A percentile compares a stretch with the other conserved stretches of the same genome.
Conservation (phyloP, 2,888 invertebrate genomes). For the Xanthia icteritia region DNA sequence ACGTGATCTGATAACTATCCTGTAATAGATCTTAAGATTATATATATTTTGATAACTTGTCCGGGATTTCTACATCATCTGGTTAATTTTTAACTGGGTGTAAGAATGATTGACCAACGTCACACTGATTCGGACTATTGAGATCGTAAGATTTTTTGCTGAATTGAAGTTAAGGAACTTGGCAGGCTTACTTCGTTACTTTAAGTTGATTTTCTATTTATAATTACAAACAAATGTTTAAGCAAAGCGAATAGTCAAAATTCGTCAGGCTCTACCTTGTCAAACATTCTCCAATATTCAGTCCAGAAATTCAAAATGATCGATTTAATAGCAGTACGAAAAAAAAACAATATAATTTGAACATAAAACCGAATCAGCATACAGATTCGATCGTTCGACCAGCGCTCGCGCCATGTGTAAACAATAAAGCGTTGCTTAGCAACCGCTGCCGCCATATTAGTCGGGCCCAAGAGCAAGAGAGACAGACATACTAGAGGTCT, state of each 20-base stretch:
- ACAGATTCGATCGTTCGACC: slow-evolving; percentile 74
- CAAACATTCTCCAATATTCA: neutral
- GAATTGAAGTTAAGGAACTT: neutral
- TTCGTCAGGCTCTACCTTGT: neutral
- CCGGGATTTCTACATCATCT: neutral
- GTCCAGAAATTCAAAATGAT: neutral
- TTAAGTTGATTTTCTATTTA: neutral
- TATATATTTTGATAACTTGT: neutral
- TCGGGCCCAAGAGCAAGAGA: slow-evolving; percentile 55
- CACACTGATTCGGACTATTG: neutral
- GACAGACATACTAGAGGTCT: slow-evolving; percentile 34
- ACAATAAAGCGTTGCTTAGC: slow-evolving; percentile 74
- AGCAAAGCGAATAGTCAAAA: neutral
- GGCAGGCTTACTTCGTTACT: neutral
- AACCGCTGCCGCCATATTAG: slow-evolving; percentile 65
- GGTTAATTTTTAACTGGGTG: neutral
- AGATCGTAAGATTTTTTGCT: neutral
- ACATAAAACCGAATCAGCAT: slow-evolving; percentile 66
- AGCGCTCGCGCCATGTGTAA: slow-evolving; percentile 74
- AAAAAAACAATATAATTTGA: slow-evolving; percentile 57
- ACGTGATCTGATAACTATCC: slow-evolving; percentile 21
- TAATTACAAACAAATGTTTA: neutral
- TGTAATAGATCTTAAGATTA: slow-evolving; percentile 17
- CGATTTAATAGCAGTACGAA: slow-evolving; percentile 4
- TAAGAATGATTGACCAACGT: neutral